Percentiles rank a stretch among this genome's conserved stretches.
phyloP scores from a whole-genome alignment of 2,888 invertebrate genomes.

The Anodontia alba region DNA sequence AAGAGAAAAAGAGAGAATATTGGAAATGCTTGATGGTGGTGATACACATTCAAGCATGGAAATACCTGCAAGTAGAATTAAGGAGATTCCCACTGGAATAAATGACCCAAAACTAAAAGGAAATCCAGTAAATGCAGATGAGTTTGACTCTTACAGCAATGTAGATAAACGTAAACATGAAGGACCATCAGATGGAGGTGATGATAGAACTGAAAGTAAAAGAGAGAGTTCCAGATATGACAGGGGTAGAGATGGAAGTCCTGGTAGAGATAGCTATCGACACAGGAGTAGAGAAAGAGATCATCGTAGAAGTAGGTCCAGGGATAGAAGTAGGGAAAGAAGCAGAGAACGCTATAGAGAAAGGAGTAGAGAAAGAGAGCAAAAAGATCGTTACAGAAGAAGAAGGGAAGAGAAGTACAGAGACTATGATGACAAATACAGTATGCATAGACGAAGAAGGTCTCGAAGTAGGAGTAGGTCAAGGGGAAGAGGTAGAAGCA shows the following conservation, averaged over 20 bases:
- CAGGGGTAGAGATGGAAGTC: constrained; percentile 45
- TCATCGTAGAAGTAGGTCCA: neutral
- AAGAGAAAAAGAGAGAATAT: constrained; percentile 34
- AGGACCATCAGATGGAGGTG: constrained; percentile 29
- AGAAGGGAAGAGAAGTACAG: constrained; percentile 32
- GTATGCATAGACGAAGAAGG: constrained; percentile 25
- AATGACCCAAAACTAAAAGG: neutral
- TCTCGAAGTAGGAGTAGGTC: constrained; percentile 39
- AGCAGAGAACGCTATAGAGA: constrained; percentile 20
- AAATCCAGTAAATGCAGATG: constrained; percentile 15
- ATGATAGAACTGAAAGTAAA: constrained; percentile 27
- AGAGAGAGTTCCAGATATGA: neutral
- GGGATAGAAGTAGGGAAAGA: constrained; percentile 40
- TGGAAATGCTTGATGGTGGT: neutral
- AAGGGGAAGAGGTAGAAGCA: constrained; percentile 30
- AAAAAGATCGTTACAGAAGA: constrained; percentile 45
- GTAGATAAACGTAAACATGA: constrained; percentile 4
- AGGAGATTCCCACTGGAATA: neutral
- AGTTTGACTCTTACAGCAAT: neutral
- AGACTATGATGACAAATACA: constrained; percentile 31
- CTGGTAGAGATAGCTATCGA: constrained; percentile 28
- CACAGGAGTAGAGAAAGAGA: neutral
- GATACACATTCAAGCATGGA: constrained; percentile 34
- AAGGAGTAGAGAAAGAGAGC: constrained; percentile 49
- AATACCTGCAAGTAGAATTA: constrained; percentile 12